Evolutionary conservation across 2,888 invertebrate genomes (phyloP), one percentile per base, ranked within the genome.

Genomic region (Colletes collaris): DNA sequence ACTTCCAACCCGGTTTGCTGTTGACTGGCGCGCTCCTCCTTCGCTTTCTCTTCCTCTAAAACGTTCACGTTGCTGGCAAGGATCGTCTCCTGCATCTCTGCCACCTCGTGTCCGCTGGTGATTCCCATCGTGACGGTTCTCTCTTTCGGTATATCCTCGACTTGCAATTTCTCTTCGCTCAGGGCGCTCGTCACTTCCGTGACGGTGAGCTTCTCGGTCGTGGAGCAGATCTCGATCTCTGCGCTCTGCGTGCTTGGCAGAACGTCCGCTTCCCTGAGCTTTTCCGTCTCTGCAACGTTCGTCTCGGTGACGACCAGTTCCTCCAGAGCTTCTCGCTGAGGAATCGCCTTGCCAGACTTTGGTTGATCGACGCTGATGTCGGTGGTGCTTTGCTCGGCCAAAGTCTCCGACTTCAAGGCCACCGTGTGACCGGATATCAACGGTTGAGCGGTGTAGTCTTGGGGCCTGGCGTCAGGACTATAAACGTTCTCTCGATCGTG

Each of bases 261-360:
- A 2, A 93, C 93, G 60, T 93, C 90, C 77, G 94, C 94, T 75
- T 92, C 92, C 78, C 93, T 92, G 0, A 94, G 93, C 88, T 93
- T 92, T 76, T 93, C 92, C 56, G 93, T 93, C 72, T 94, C 93
- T 10, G 93, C 94, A 40, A 94, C 89, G 83, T 93, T 91, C 49
- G 93, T 92, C 82, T 94, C 93, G 3, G 94, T 90, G 10, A 92
- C 69, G 1, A 91, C 73, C 11, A 92, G 93, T 90, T 95, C 94
- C 77, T 94, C 94, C 59, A 94, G 82, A 19, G 94, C 94, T 53
- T 95, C 94, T 90, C 94, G 94, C 74, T 93, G 93, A 74, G 93
- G 92, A 85, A 92, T 78, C 88, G 93, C 93, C 76, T 90, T 91
- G 11, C 87, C 86, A n/a, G 84, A 88, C 70, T 83, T 89, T 2